These are phyloP conservation scores for Perodicticus potto DNA, from an alignment of 2,797 vertebrate species.

Conservation along the genomic window DNA sequence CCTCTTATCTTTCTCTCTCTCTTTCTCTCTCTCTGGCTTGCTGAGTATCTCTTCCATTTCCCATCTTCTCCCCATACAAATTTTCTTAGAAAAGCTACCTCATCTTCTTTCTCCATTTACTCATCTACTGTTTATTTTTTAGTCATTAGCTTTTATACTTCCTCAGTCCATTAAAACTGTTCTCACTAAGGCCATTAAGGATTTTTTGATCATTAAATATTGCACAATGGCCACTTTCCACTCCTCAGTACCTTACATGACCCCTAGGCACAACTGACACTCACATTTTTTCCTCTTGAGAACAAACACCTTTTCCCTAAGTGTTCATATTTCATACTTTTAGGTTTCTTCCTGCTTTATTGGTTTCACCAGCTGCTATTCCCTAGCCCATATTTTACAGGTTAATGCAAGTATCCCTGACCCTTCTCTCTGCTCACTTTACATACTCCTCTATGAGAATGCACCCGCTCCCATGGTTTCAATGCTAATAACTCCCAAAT, in stretches of 20 bases:
- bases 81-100: background rate
- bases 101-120: conserved; percentile 47
- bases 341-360: background rate
- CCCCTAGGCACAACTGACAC: background rate
- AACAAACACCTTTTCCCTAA: background rate
- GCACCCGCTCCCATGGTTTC: background rate
- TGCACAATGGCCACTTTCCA: background rate
- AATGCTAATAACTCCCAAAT: background rate
- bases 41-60: background rate
- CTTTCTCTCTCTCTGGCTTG: background rate
- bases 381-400: background rate
- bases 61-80: background rate
- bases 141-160: background rate
- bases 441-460: background rate
- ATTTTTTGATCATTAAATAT: background rate
- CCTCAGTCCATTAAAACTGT: background rate
- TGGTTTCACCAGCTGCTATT: background rate
- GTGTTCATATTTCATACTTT: background rate
- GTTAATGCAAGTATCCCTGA: background rate
- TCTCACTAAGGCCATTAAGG: background rate
- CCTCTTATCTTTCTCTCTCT: background rate
- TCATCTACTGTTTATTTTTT: background rate
- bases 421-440: background rate
- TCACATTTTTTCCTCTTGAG: conserved; percentile 7
- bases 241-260: background rate